Evolutionary conservation across 2,888 invertebrate species (phyloP).

Genomic region (Tenthredo distinguenda): DNA sequence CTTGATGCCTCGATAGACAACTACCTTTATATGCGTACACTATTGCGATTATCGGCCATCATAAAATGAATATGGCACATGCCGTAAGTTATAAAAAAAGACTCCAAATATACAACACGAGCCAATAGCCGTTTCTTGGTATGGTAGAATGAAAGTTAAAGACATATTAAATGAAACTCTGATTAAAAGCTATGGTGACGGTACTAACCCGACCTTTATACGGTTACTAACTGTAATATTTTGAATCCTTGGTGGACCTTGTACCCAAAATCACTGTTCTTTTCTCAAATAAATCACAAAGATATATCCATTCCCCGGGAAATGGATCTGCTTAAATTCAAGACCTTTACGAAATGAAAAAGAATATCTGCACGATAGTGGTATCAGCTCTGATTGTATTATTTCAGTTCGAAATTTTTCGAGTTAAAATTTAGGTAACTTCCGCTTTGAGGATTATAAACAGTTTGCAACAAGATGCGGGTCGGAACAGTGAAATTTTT

Average conservation of each 20-base stretch:
- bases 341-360: not conserved
- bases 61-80: not conserved
- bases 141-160: slow-evolving; percentile 59
- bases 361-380: not conserved
- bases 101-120: slow-evolving; percentile 1
- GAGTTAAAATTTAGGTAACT: not conserved
- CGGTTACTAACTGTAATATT: slow-evolving; percentile 74
- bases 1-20: slow-evolving; percentile 3
- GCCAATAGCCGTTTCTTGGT: slow-evolving; percentile 22
- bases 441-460: slow-evolving; percentile 1
- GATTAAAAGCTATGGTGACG: slow-evolving; percentile 74
- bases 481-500: slow-evolving; percentile 6
- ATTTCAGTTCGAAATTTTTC: not conserved
- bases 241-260: slow-evolving; percentile 71
- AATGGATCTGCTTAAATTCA: slow-evolving; percentile 9
- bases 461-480: slow-evolving; percentile 5
- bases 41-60: not conserved
- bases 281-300: slow-evolving; percentile 23
- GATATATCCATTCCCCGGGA: slow-evolving; percentile 18
- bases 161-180: slow-evolving; percentile 63
- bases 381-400: not conserved
- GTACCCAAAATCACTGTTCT: slow-evolving; percentile 8
- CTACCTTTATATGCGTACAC: not conserved
- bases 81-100: not conserved
- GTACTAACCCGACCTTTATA: slow-evolving; percentile 73